These are phyloP conservation scores for Cervus canadensis DNA, from an alignment of 2,113 vertebrate species.

Conservation along the genomic window DNA sequence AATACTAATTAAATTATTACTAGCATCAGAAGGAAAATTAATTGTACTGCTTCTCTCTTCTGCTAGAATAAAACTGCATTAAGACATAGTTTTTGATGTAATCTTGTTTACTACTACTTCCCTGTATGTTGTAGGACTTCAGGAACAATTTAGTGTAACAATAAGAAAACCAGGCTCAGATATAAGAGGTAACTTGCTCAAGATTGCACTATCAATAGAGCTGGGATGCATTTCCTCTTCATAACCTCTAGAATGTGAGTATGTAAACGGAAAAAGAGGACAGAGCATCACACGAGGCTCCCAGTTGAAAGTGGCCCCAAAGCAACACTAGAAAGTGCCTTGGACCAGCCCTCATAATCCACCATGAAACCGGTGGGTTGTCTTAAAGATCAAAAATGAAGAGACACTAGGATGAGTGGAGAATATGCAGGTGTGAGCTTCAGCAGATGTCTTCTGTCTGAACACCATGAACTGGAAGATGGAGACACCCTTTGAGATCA, in stretches of 20 bases:
- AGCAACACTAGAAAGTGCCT: fast-evolving
- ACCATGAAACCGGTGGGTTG: fast-evolving
- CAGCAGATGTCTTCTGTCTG: neutral
- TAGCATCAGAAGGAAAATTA: too few species aligned
- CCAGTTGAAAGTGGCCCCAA: neutral
- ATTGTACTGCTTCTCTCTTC: neutral
- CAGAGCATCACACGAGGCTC: fast-evolving
- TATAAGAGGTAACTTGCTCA: fast-evolving
- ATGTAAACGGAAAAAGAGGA: neutral
- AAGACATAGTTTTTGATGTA: fast-evolving
- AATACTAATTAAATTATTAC: neutral
- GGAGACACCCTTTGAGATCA: neutral
- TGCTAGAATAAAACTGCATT: neutral
- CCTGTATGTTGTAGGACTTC: neutral
- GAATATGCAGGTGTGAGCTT: neutral
- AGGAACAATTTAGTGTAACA: neutral
- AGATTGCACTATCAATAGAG: neutral
- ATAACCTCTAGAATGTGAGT: too few species aligned
- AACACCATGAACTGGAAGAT: neutral
- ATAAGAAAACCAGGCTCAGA: neutral
- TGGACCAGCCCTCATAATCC: neutral
- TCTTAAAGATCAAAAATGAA: neutral
- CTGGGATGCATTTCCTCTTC: neutral
- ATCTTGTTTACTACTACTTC: fast-evolving
- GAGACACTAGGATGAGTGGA: too few species aligned